phyloP scores from a whole-genome alignment of 2,888 invertebrate genomes.

The Gortyna flavago region DNA sequence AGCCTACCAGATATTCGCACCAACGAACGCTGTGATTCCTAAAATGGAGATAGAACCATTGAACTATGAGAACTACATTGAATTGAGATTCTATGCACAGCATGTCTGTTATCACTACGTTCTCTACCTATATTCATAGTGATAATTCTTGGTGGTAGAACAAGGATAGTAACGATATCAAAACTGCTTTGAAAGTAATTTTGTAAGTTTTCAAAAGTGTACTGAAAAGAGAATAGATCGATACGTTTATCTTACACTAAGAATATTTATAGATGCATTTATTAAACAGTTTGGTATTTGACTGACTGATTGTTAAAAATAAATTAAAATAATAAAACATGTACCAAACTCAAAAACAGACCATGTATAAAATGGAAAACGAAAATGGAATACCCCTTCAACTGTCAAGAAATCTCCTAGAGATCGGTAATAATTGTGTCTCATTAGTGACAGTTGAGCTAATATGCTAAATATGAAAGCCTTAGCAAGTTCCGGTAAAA shows the following conservation, averaged over 20 bases:
- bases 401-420: too few species aligned
- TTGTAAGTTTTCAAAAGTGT: not conserved
- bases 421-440: too few species aligned
- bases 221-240: not conserved
- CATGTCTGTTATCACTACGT: not conserved
- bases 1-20: conserved; percentile 14
- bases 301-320: not conserved
- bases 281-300: too few species aligned
- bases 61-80: conserved; percentile 6
- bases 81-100: conserved; percentile 21
- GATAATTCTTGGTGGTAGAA: conserved; percentile 1
- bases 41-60: conserved; percentile 14
- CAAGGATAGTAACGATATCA: not conserved
- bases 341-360: too few species aligned
- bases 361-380: too few species aligned
- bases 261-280: not conserved
- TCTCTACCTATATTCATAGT: not conserved
- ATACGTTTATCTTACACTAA: too few species aligned
- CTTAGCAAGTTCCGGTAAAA: not conserved
- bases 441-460: too few species aligned
- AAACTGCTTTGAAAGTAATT: not conserved
- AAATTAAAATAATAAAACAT: not conserved
- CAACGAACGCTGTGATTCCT: conserved; percentile 18
- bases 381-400: too few species aligned
- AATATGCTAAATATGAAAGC: not conserved